A percentile compares a stretch with the other conserved stretches of the same genome.
Evolutionary conservation across 1,140 invertebrate species (phyloP).

Genomic region (Frieseomelitta varia): DNA sequence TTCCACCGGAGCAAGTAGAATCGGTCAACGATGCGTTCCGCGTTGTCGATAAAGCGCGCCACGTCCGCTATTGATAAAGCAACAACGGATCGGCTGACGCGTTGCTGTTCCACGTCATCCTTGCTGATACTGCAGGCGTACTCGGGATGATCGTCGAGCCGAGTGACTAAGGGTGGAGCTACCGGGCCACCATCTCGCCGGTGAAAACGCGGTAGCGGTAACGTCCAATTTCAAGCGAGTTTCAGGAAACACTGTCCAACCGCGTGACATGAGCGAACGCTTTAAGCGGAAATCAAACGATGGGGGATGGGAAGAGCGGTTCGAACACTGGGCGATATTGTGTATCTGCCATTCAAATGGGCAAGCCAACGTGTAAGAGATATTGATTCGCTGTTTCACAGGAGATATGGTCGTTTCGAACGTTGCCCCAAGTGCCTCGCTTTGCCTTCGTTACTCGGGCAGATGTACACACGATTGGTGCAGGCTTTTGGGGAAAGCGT

Average conservation of each 20-base stretch:
- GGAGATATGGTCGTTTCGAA: not conserved
- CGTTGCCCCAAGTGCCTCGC: not conserved
- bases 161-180: conserved; percentile 51
- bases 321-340: conserved; percentile 3
- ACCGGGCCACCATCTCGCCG: not conserved
- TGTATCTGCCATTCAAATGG: conserved; percentile 39
- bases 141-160: not conserved
- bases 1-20: conserved; percentile 23
- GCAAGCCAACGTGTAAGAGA: not conserved
- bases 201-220: too few relatives aligned
- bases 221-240: not conserved
- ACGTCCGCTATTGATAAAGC: conserved; percentile 46
- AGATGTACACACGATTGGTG: not conserved
- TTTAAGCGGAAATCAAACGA: conserved; percentile 46
- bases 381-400: conserved; percentile 8
- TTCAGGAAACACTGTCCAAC: conserved; percentile 45
- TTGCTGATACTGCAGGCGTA: conserved; percentile 48
- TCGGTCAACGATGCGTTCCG: conserved; percentile 34
- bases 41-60: conserved; percentile 52
- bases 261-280: conserved; percentile 35
- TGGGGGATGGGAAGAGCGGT: not conserved
- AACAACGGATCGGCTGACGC: not conserved
- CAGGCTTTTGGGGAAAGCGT: not conserved
- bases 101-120: not conserved
- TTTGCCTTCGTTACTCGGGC: not conserved